A percentile compares a stretch with the other conserved stretches of the same genome.
Evolutionary conservation across 2,888 invertebrate species (phyloP).

Genomic region (Drosophila mimetica): DNA sequence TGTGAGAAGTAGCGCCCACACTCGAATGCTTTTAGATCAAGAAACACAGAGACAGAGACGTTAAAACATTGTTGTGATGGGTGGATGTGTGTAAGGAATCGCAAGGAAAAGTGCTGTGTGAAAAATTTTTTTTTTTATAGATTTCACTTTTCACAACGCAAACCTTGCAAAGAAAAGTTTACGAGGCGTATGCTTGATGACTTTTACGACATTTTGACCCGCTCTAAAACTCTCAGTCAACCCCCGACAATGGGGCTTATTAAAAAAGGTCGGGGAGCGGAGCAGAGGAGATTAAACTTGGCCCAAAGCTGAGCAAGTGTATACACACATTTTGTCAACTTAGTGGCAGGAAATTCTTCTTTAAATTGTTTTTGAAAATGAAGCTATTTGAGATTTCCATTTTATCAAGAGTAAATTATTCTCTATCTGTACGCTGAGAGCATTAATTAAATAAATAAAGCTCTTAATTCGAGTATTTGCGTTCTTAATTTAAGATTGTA

Average conservation of each 20-base stretch:
- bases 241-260: slow-evolving; percentile 45
- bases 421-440: too few species aligned
- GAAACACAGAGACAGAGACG: not conserved
- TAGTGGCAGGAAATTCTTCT: not conserved
- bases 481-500: too few species aligned
- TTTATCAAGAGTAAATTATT: too few species aligned
- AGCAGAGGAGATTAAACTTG: not conserved
- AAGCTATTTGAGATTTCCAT: not conserved
- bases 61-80: slow-evolving; percentile 39
- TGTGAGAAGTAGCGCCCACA: slow-evolving; percentile 51
- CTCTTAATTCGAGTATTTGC: too few species aligned
- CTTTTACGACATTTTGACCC: slow-evolving; percentile 67
- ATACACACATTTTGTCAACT: slow-evolving; percentile 5
- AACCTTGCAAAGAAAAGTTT: slow-evolving; percentile 48
- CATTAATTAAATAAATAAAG: too few species aligned
- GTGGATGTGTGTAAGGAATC: slow-evolving; percentile 9
- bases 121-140: slow-evolving; percentile 64
- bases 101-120: slow-evolving; percentile 52
- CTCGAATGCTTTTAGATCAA: slow-evolving; percentile 2
- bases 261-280: slow-evolving; percentile 47
- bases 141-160: slow-evolving; percentile 63
- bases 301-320: not conserved
- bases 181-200: slow-evolving; percentile 60
- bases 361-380: not conserved
- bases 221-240: slow-evolving; percentile 33